Conservation (phyloP, 2,113 vertebrate species). For the Saiga tatarica region DNA sequence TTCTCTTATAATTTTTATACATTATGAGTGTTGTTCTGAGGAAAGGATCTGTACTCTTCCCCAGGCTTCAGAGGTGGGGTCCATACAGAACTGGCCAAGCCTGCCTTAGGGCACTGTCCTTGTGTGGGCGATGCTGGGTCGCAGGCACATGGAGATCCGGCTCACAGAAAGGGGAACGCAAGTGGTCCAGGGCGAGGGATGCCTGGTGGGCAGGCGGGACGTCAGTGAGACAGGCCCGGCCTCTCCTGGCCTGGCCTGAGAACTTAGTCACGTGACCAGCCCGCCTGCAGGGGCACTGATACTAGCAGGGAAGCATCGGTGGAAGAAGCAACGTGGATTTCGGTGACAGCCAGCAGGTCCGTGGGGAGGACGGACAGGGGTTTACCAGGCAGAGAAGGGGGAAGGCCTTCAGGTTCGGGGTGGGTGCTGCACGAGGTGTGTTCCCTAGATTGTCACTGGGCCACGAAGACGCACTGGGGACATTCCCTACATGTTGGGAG, state of each 20-base stretch:
- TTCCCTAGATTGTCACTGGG: not conserved
- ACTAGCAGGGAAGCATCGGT: accelerated
- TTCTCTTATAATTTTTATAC: not conserved
- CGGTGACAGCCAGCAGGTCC: not conserved
- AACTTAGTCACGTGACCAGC: not conserved
- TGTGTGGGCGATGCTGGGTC: accelerated
- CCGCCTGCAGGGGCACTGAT: not conserved
- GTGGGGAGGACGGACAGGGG: not conserved
- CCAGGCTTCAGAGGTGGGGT: not conserved
- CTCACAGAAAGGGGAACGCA: accelerated
- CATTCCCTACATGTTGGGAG: not conserved
- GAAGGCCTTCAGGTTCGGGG: not conserved
- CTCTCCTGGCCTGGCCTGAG: not conserved
- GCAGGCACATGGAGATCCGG: not conserved
- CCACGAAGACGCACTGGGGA: not conserved
- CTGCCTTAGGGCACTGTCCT: accelerated
- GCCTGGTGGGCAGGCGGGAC: not conserved
- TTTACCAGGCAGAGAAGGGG: not conserved
- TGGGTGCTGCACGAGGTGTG: accelerated
- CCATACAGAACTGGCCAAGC: accelerated
- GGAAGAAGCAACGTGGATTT: not conserved
- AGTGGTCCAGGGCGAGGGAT: accelerated
- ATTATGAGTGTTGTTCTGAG: not conserved
- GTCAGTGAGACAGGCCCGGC: accelerated
- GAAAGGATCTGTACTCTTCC: not conserved